Conservation (phyloP, 64 coral and sea anemone genomes). For the Montipora cactus region DNA sequence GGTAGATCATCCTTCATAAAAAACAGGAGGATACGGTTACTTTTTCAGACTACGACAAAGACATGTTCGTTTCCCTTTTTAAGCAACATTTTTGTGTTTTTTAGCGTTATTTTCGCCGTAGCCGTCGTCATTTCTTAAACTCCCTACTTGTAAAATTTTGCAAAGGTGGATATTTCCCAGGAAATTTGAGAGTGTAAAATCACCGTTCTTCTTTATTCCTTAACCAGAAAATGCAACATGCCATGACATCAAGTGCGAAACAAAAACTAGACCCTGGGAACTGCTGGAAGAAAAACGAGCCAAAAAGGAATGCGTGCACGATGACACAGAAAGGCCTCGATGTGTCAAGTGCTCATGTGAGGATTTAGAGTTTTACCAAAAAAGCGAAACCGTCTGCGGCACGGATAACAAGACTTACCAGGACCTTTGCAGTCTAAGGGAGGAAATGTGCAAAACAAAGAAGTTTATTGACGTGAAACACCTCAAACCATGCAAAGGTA, state of each 20-base stretch:
- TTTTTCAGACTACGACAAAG: no score
- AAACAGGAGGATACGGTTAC: no score
- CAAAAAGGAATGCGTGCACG: slow-evolving; percentile 28
- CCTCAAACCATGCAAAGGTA: slow-evolving; percentile 46
- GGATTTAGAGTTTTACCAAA: background rate
- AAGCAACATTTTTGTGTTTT: no score
- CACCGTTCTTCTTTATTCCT: background rate
- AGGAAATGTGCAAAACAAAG: slow-evolving; percentile 48
- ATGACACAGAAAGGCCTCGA: slow-evolving; percentile 5
- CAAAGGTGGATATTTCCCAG: no score
- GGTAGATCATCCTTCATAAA: no score
- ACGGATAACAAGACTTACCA: slow-evolving; percentile 33
- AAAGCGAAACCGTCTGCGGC: slow-evolving; percentile 20
- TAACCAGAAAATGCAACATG: slow-evolving; percentile 29
- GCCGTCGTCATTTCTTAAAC: no score
- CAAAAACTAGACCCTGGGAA: background rate
- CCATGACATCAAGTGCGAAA: background rate
- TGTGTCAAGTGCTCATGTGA: slow-evolving; percentile 46
- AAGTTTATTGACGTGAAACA: slow-evolving; percentile 43
- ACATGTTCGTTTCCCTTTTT: no score
- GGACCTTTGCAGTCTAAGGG: slow-evolving; percentile 50
- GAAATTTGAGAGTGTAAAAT: no score
- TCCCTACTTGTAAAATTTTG: no score
- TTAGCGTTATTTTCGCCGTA: no score
- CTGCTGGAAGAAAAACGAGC: background rate